Percentiles rank a stretch among this genome's conserved stretches.
Evolutionary conservation across 2,113 vertebrate genomes (phyloP).

Genomic region (Cephalophus harveyi): DNA sequence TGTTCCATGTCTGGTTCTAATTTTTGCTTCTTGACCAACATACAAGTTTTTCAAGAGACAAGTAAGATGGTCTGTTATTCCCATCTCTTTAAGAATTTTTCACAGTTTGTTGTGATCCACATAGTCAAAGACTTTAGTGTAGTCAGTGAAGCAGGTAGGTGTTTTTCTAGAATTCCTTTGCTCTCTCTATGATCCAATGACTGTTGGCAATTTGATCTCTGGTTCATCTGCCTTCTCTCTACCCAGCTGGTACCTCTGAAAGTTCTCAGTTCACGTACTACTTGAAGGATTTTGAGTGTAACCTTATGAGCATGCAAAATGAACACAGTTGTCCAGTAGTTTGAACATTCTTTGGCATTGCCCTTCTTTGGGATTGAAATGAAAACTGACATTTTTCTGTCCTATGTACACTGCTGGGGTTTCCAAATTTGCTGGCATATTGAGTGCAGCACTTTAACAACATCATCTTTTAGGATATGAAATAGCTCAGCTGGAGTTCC

Average conservation of each 20-base stretch:
- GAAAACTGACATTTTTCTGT: no score
- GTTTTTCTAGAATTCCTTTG: neutral
- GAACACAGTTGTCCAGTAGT: neutral
- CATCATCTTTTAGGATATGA: neutral
- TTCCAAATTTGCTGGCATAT: neutral
- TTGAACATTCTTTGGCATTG: neutral
- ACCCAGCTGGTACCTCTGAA: neutral
- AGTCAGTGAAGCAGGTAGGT: neutral
- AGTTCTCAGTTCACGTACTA: neutral
- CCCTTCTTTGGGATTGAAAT: neutral
- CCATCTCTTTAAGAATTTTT: neutral
- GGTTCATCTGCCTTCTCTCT: neutral
- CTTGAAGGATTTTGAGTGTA: neutral
- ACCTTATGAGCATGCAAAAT: neutral
- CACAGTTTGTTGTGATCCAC: neutral
- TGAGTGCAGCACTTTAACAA: neutral
- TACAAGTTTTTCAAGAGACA: neutral
- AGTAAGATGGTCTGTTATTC: neutral
- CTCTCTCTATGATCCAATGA: rapidly evolving
- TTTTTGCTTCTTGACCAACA: neutral
- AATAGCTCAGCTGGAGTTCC: neutral
- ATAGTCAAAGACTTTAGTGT: neutral
- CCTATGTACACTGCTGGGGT: neutral
- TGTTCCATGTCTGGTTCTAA: neutral
- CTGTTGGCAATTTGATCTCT: neutral